These are phyloP conservation scores for Harpagifer antarcticus DNA, from an alignment of 2,797 vertebrate species.

Conservation along the genomic window DNA sequence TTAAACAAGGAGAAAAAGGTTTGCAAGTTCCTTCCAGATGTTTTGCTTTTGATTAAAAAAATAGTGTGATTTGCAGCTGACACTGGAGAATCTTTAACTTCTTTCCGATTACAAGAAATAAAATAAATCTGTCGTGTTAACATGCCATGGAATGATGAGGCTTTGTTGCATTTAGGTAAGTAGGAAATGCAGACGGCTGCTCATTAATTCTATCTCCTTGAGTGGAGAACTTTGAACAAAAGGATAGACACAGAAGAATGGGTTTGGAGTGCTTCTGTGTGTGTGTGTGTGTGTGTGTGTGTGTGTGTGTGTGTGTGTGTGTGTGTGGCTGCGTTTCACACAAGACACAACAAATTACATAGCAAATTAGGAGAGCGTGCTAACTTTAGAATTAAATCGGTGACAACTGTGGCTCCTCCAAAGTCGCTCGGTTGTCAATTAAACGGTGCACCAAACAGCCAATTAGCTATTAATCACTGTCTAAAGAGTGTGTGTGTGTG, in stretches of 20 bases:
- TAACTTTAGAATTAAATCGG: constrained; percentile 69
- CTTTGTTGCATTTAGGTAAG: constrained; percentile 46
- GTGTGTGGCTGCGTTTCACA: constrained; percentile 9
- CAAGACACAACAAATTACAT: constrained; percentile 63
- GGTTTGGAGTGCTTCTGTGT: constrained; percentile 30
- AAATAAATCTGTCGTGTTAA: background rate
- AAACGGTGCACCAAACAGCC: constrained; percentile 61
- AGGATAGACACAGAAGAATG: constrained; percentile 43
- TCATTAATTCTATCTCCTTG: constrained; percentile 71
- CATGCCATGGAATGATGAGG: constrained; percentile 7
- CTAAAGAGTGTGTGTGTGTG: background rate
- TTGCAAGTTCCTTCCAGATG: too few relatives aligned
- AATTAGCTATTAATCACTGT: constrained; percentile 68
- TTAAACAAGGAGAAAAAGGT: too few relatives aligned
- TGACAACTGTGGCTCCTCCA: constrained; percentile 63
- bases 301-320: background rate
- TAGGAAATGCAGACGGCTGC: constrained; percentile 57
- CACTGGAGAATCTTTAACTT: background rate
- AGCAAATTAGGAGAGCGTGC: constrained; percentile 61
- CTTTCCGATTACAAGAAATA: background rate
- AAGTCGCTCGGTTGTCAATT: constrained; percentile 63
- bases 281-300: background rate
- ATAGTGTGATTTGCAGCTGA: too few relatives aligned
- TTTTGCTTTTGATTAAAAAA: too few relatives aligned
- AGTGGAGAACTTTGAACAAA: constrained; percentile 64